A percentile compares a stretch with the other conserved stretches of the same genome.
phyloP scores from a whole-genome alignment of 2,888 invertebrate genomes.

The Cataglyphis livida region DNA sequence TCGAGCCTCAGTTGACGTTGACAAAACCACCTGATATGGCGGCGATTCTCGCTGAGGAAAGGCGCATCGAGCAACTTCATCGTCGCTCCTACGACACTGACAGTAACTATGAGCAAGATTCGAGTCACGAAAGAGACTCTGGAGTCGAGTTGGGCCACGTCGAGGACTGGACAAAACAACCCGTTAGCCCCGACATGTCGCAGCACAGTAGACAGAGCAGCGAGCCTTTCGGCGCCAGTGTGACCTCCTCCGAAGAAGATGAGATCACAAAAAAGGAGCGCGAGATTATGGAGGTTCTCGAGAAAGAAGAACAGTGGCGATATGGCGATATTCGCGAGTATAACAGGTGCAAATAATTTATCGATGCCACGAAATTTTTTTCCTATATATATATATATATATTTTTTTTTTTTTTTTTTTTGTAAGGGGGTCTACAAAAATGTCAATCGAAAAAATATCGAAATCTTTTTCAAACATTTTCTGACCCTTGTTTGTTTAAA shows the following conservation, averaged over 20 bases:
- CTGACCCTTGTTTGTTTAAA: neutral
- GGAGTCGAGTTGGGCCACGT: conserved; percentile 90
- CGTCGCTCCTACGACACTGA: conserved; percentile 92
- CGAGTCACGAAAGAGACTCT: conserved; percentile 89
- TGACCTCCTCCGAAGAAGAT: conserved; percentile 92
- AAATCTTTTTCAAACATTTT: neutral
- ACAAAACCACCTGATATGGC: conserved; percentile 93
- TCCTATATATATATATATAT: neutral
- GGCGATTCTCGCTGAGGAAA: conserved; percentile 92
- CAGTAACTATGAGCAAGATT: conserved; percentile 86
- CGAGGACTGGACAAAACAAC: conserved; percentile 84
- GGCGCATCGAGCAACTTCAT: conserved; percentile 92
- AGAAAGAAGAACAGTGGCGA: conserved; percentile 88
- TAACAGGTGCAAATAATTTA: conserved; percentile 77
- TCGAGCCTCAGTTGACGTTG: conserved; percentile 89
- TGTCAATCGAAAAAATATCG: neutral
- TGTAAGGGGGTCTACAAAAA: neutral
- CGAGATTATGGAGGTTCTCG: conserved; percentile 89
- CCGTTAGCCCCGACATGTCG: conserved; percentile 84
- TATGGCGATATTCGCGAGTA: conserved; percentile 84
- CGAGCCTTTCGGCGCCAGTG: conserved; percentile 90
- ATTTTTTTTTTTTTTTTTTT: neutral
- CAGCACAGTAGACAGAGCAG: conserved; percentile 94
- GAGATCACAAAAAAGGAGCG: conserved; percentile 90
- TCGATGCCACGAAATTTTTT: neutral